Base-by-base conservation (phyloP, 2,797 vertebrate genomes). In the Morus bassanus region DNA sequence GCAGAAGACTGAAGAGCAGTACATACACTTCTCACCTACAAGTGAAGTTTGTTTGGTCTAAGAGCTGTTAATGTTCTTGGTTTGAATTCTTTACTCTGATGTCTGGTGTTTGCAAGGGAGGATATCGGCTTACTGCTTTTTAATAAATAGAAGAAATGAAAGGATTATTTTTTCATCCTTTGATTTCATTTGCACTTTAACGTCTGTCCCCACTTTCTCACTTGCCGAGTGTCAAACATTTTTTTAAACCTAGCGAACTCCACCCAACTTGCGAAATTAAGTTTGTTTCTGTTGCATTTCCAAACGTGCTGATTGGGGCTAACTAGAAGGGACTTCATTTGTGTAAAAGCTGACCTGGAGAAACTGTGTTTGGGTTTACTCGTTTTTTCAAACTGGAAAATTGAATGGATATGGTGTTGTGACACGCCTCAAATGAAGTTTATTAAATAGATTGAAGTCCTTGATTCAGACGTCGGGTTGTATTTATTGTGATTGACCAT, bases 151-250 rank as follows among this genome's bases (percentile, higher is more conserved):
- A 43, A 70, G 72, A 93, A 92, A 87, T 61, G 0, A 82, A 77
- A 87, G 69, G 68, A 57, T 79, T 59, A 0, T 39, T 80, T 85
- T 68, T 83, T 82, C 24, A 60, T 94, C 39, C 43, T 85, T 89
- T 70, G 8, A 60, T 89, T 95, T 91, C 4, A 64, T 74, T 93
- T 95, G 51, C 31, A 53, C 85, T 88, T 95, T 85, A 77, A 83
- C 10, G 76, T 69, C 68, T 88, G 9, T 83, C 75, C 48, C 56
- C 43, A 48, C 33, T 85, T 60, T 61, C 50, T 74, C 14, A 48
- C 43, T 11, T 74, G 37, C 7, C 54, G 48, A 63, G 6, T 43
- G 35, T 60, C 64, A 87, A 50, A 33, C 13, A 7, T 17, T 43
- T 54, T 46, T 78, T 80, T 56, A 5, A 63, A 54, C 48, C 43